A percentile compares a stretch with the other conserved stretches of the same genome.
phyloP scores from a whole-genome alignment of 2,113 vertebrate species.

The Meleagris gallopavo region DNA sequence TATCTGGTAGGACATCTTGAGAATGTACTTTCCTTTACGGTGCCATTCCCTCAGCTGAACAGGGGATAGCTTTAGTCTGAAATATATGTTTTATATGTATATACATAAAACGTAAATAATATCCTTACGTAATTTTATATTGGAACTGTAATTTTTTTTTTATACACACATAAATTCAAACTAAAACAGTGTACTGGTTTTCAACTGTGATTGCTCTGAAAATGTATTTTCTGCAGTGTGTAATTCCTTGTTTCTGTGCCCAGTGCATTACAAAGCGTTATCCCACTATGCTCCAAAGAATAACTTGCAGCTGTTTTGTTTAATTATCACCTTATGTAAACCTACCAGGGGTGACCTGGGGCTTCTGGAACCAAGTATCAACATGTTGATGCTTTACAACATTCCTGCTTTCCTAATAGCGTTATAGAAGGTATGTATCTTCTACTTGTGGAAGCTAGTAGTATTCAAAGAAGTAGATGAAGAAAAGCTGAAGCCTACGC shows the following conservation, averaged over 20 bases:
- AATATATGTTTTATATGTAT: no score
- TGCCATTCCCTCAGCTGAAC: neutral
- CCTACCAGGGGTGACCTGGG: neutral
- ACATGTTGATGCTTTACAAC: neutral
- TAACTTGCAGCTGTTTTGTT: neutral
- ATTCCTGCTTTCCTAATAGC: neutral
- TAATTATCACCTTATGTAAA: neutral
- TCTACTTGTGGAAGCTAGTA: neutral
- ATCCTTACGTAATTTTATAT: neutral
- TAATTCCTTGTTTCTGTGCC: neutral
- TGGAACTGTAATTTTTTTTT: no score
- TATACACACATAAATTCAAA: neutral
- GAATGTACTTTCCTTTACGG: rapidly evolving
- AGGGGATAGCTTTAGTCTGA: neutral
- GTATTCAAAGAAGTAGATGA: neutral
- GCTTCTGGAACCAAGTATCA: neutral
- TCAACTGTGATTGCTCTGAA: neutral
- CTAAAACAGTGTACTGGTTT: neutral
- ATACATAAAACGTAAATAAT: neutral
- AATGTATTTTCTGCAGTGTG: neutral
- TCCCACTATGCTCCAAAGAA: neutral
- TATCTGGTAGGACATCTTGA: neutral
- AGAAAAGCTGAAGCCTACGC: neutral
- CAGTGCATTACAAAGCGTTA: neutral
- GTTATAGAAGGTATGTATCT: neutral